These are phyloP conservation scores for Ptilorrhoa leucosticta DNA, from an alignment of 2,113 vertebrate genomes.

Conservation along the genomic window DNA sequence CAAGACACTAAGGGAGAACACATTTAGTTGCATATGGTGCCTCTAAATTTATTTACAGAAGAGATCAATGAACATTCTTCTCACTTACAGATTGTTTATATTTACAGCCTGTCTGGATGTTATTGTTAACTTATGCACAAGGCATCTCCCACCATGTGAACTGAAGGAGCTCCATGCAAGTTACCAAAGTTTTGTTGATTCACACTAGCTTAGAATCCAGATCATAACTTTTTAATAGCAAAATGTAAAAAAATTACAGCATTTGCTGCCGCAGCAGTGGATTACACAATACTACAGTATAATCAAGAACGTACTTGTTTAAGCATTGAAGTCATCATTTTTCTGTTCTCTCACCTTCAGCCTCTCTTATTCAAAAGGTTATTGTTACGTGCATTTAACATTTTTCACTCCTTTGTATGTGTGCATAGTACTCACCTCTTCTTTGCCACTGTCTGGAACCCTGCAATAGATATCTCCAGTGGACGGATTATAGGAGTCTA, in stretches of 20 bases:
- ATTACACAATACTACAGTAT: not conserved
- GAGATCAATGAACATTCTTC: not conserved
- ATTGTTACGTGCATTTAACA: not conserved
- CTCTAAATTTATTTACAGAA: not conserved
- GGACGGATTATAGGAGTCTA: constrained; percentile 90
- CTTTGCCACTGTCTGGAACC: constrained; percentile 86
- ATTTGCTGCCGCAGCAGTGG: not conserved
- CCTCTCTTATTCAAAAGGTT: not conserved
- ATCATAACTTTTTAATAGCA: not conserved
- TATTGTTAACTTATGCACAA: not conserved
- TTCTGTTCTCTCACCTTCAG: not conserved
- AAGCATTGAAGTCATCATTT: not conserved
- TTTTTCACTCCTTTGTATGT: not conserved
- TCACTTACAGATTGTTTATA: not conserved
- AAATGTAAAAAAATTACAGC: not conserved
- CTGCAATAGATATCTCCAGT: constrained; percentile 88
- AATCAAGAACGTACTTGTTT: not conserved
- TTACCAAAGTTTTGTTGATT: not conserved
- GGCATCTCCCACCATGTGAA: not conserved
- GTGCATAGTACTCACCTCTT: constrained; percentile 81
- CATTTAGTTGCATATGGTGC: not conserved
- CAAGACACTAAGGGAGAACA: not conserved
- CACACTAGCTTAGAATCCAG: not conserved
- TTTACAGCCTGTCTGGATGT: not conserved
- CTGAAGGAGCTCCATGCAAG: not conserved